A percentile compares a stretch with the other conserved stretches of the same genome.
phyloP scores from a whole-genome alignment of 2,888 invertebrate species.

The Bedellia somnulentella region DNA sequence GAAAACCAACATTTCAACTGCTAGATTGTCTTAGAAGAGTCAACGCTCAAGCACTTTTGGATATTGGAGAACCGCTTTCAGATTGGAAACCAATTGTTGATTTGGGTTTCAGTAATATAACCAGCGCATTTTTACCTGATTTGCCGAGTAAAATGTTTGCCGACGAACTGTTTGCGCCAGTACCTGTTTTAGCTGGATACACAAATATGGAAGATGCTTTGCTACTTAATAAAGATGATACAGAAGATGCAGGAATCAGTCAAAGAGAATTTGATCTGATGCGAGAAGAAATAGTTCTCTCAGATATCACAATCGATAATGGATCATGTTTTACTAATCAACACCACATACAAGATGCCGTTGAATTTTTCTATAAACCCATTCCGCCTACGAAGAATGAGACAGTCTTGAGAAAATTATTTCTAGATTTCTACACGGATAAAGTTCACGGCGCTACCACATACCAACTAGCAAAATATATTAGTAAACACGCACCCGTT shows the following conservation, averaged over 20 bases:
- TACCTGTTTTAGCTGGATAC: slow-evolving; percentile 75
- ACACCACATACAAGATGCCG: slow-evolving; percentile 70
- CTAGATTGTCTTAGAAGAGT: slow-evolving; percentile 71
- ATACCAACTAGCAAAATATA: slow-evolving; percentile 66
- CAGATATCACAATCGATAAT: slow-evolving; percentile 61
- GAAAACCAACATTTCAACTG: slow-evolving; percentile 66
- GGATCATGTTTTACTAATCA: slow-evolving; percentile 65
- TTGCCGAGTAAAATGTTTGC: slow-evolving; percentile 66
- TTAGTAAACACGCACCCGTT: slow-evolving; percentile 64
- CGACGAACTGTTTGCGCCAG: slow-evolving; percentile 62
- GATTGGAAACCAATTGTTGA: slow-evolving; percentile 82
- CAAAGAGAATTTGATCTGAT: slow-evolving; percentile 63
- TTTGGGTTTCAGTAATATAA: slow-evolving; percentile 65
- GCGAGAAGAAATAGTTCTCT: slow-evolving; percentile 64
- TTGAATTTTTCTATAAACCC: slow-evolving; percentile 75
- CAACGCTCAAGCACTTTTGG: slow-evolving; percentile 61
- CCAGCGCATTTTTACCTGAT: slow-evolving; percentile 68
- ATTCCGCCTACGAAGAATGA: slow-evolving; percentile 65
- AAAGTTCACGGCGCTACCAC: slow-evolving; percentile 74
- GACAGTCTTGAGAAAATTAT: slow-evolving; percentile 63
- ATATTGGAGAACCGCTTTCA: slow-evolving; percentile 61
- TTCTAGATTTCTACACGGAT: slow-evolving; percentile 74
- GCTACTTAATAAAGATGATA: slow-evolving; percentile 58
- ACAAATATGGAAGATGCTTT: slow-evolving; percentile 82
- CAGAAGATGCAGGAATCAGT: slow-evolving; percentile 63